Evolutionary conservation across 2,888 invertebrate genomes (phyloP), one percentile per base, ranked within the genome.

Genomic region (Augochlorella aurata): DNA sequence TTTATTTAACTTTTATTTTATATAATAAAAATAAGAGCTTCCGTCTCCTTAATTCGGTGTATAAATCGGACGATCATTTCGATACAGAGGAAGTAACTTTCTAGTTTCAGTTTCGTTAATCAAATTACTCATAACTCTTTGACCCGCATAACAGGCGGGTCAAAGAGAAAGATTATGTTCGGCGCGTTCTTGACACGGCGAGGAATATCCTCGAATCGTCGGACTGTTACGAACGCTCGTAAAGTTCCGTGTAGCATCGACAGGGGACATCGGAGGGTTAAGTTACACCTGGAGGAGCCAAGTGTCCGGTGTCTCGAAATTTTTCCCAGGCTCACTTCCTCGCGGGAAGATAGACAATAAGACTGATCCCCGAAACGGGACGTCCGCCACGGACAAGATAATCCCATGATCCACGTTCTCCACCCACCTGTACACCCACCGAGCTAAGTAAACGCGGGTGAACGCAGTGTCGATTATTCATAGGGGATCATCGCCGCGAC

Each of bases 351-450:
- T 54, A 81, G 54, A 84, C 76, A 86, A 86, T 79, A 66, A n/a
- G 79, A 65, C 72, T 68, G 74, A 65, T 74, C 71, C 68, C 63
- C 45, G 54, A 58, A 38, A 47, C 71, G 18, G 45, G 18, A n/a
- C 58, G 47, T 82, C 50, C 76, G 63, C 58, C 65, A 29, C 73
- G 16, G 68, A 76, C 66, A 74, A 71, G 71, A 87, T 82, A 79
- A 87, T 87, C 80, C 70, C 50, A 44, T 77, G 80, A 85, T 85
- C 85, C 87, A 81, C 77, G 85, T 77, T 49, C 80, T 52, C 79
- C 82, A 86, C 88, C 82, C 86, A 87, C 86, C 78, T 76, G 68
- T 79, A 77, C 81, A 82, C 79, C 88, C 82, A 84, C 77, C 81
- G 69, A 58, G 77, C 47, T 80, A 73, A 74, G 77, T 81, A 83